Base-by-base conservation (phyloP, 2,888 invertebrate species). In the Phorcus lineatus region DNA sequence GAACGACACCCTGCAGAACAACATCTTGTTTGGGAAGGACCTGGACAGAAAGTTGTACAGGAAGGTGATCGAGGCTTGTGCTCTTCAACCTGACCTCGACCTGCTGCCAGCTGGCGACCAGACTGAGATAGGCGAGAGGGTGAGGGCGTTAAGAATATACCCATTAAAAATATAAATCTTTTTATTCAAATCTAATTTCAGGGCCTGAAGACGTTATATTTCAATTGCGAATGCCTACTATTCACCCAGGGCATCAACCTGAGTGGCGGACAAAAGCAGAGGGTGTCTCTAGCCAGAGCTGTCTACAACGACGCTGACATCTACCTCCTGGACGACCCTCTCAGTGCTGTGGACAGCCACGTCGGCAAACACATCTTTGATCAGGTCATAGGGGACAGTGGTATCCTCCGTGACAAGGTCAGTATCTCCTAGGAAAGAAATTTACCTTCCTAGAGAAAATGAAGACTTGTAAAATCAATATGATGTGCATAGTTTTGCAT, bases 71-170 rank as follows among this genome's bases (percentile, higher is more conserved):
- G 96, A 96, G 84, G 96, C 97, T 0, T 99, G 98, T 93, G 98
- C 98, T 2, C 94, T 99, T 80, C 95, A 95, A 87, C 95, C 97
- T 0, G 99, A 99, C 94, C 95, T 99, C 87, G 96, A 97, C 70
- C 97, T 98, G 94, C 93, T 99, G 62, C 91, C 92, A 2, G 98
- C 96, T n/a, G 98, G 98, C 0, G 99, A 99, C 94, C 95, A 78
- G 91, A 99, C 99, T 0, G 99, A 99, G 94, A 99, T 99, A 86
- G 99, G 99, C 82, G 99, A 99, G 93, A 77, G 52, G 77, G 77
- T 77, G 53, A 75, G 70, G 19, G 1, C 24, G 11, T n/a, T 24
- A 40, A 3, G 74, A 36, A n/a, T 40, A 2, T 36, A n/a, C n/a
- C n/a, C n/a, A n/a, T 11, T 36, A 13, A 7, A 36, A n/a, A 13